phyloP scores from a whole-genome alignment of 2,797 vertebrate genomes.

The Adrianichthys oophorus region DNA sequence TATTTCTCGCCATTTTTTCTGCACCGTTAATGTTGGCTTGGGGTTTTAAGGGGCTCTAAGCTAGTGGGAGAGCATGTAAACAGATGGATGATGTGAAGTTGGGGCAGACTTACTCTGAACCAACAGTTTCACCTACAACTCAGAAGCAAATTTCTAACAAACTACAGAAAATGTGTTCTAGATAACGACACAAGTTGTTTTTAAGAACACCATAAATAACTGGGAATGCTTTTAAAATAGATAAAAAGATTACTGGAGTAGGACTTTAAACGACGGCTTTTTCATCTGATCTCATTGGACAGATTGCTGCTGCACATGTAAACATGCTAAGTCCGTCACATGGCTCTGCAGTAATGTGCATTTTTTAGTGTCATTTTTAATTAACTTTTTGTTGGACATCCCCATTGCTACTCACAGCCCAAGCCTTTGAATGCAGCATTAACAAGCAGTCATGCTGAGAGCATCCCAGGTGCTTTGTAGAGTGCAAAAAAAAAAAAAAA shows the following conservation, averaged over 20 bases:
- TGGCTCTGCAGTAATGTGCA: constrained; percentile 36
- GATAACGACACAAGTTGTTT: neutral
- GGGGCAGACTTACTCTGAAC: too few species aligned
- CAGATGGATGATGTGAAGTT: too few species aligned
- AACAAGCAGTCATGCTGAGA: constrained; percentile 58
- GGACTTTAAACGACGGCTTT: constrained; percentile 5
- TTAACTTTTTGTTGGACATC: constrained; percentile 58
- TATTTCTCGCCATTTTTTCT: too few species aligned
- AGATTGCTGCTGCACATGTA: constrained; percentile 16
- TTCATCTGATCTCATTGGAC: constrained; percentile 6
- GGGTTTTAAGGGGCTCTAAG: too few species aligned
- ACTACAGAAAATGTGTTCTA: too few species aligned
- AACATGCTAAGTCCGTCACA: constrained; percentile 25
- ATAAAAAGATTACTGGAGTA: constrained; percentile 36
- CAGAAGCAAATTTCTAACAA: too few species aligned
- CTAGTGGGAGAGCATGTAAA: too few species aligned
- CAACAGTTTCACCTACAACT: too few species aligned
- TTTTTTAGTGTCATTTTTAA: constrained; percentile 50
- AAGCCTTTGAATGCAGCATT: constrained; percentile 57
- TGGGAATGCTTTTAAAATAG: too few species aligned
- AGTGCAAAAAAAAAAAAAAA: constrained; percentile 19
- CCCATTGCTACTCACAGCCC: constrained; percentile 43
- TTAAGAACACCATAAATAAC: too few species aligned
- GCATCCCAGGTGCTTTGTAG: constrained; percentile 57
- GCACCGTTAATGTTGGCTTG: too few species aligned